Base-by-base conservation (phyloP, 2,113 vertebrate species). In the Platycercus adscitus region DNA sequence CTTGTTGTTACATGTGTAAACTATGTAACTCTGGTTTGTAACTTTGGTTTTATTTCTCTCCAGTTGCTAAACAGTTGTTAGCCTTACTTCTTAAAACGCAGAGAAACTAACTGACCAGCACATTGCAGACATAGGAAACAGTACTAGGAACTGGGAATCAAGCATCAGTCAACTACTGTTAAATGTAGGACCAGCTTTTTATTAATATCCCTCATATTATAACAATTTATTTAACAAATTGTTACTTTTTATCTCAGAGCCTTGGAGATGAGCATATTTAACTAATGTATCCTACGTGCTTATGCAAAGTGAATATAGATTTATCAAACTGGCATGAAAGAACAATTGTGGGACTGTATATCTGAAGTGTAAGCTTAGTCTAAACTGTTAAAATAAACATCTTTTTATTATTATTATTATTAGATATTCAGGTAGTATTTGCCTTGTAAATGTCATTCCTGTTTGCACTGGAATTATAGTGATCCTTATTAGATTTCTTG, bases 401-500 rank as follows among this genome's bases (percentile, higher is more conserved):
- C n/a, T 35, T 70, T 61, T 73, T 43, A 33, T 58, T 58, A 7
- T 55, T 33, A 33, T 56, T 56, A n/a, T 68, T 11, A 41, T 79
- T 73, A 78, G 13, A 60, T 91, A 64, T 81, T 86, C 52, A 85
- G 44, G 49, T 78, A 91, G 37, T 88, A 93, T 84, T 91, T 95
- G 37, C 81, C 52, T 86, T 91, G n/a, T 87, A 93, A 75, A 92
- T 49, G 31, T 76, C 28, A 46, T 86, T 91, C 65, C 15, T 94
- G 31, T 96, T 96, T 92, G 83, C 80, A 58, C n/a, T 90, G 69
- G 88, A 86, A 69, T 96, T 96, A 69, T 1, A 41, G 47, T 69
- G 80, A 72, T 84, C 84, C 73, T 37, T 86, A 6, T 33, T 78
- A 86, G 69, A 56, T 53, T 93, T 92, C 56, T 86, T 81, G 39